Base-by-base conservation (phyloP, 2,797 vertebrate genomes). In the Dermochelys coriacea region DNA sequence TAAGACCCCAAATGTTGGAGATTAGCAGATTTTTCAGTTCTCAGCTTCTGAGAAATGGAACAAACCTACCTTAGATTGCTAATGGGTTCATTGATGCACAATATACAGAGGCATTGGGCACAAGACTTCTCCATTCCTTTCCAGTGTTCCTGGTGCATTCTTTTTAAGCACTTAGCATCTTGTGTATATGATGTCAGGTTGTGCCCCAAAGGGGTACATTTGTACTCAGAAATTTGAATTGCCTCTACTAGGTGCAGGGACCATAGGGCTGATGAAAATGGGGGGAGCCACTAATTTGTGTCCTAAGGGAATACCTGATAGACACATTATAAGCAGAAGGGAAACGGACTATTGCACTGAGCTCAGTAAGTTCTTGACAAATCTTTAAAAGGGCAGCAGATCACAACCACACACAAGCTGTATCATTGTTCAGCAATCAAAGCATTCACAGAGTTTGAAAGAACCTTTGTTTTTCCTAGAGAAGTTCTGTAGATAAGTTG, bases 401-500 rank as follows among this genome's bases (percentile, higher is more conserved):
- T 75, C 12, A 47, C 41, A 75, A 27, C 23, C 41, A 75, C 6
- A 41, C 25, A 27, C 41, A 47, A 11, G 25, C 18, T 27, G 4
- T 75, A 23, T 37, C 41, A 75, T 27, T 75, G 25, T 45, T 75
- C 25, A 45, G 71, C 41, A 47, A 27, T 75, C 21, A 75, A 41
- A 47, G 41, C 37, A 37, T 47, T 12, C 11, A 45, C 25, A 47
- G 45, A 1, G 23, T 25, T 3, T 47, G 16, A 82, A 3, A 37
- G 10, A 85, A 2, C 0, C 2, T 29, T 82, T 82, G 64, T 71
- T 12, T 2, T 5, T 1, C 47, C 45, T 41, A 41, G 31, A 61
- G 1, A 0, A 0, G 74, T 25, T 82, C 16, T 5, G 47, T 4
- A 64, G 18, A 2, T 0, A 18, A 4, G 52, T 31, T 11, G 41